These are phyloP conservation scores for Dreissena polymorpha DNA, from an alignment of 1,140 invertebrate genomes.

Conservation along the genomic window DNA sequence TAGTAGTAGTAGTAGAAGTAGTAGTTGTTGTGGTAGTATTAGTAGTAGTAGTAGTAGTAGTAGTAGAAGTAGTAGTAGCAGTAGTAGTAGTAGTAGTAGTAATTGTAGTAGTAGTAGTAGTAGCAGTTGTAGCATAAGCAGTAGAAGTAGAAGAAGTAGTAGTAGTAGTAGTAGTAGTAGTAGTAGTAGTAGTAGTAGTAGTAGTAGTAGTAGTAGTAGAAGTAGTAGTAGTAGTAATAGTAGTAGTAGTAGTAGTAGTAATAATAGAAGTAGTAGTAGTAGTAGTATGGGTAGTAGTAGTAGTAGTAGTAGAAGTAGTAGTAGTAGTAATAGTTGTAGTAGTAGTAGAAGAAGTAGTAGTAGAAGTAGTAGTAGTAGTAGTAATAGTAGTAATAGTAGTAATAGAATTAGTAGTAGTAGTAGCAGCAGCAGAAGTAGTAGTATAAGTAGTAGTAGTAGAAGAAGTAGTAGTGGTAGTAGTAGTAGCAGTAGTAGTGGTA, in stretches of 20 bases:
- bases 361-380: conserved; percentile 5
- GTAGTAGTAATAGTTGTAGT: conserved; percentile 4
- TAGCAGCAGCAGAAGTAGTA: background rate
- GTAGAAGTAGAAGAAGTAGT: background rate
- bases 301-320: conserved; percentile 12
- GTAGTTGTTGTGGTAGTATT: conserved; percentile 12
- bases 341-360: conserved; percentile 12
- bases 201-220: conserved; percentile 12
- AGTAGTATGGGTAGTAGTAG: conserved; percentile 11
- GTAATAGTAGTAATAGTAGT: background rate
- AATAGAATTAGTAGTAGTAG: background rate
- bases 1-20: background rate
- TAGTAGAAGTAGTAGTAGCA: conserved; percentile 6
- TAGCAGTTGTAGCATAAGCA: background rate
- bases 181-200: conserved; percentile 15
- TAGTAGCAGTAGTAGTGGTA: conserved; percentile 17
- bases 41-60: conserved; percentile 4
- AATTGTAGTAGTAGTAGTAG: background rate
- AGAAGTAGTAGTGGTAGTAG: conserved; percentile 3
- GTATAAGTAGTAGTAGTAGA: background rate
- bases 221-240: conserved; percentile 17
- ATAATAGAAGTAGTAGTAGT: background rate
- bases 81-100: background rate
- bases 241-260: conserved; percentile 9
- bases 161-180: conserved; percentile 16